A percentile compares a stretch with the other conserved stretches of the same genome.
These are phyloP conservation scores for Nipponacmea schrenckii DNA, from an alignment of 2,888 invertebrate species.

Conservation along the genomic window DNA sequence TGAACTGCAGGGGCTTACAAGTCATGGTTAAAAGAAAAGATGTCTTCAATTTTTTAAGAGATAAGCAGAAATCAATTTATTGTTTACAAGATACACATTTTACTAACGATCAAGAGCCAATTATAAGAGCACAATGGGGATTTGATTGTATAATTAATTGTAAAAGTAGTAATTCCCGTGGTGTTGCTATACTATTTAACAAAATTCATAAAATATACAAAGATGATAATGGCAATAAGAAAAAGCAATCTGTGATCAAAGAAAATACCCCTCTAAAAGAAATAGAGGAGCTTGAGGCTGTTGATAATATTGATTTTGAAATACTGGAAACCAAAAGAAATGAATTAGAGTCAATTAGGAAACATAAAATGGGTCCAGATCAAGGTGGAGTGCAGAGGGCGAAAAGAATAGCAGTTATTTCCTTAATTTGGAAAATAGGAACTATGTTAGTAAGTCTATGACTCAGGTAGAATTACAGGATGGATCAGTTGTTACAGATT, in stretches of 20 bases:
- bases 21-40: too few relatives aligned
- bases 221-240: background rate
- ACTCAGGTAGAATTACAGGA: background rate
- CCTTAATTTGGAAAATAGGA: background rate
- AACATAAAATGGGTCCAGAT: background rate
- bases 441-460: background rate
- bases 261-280: background rate
- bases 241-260: constrained; percentile 12
- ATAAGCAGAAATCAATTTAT: too few relatives aligned
- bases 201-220: too few relatives aligned
- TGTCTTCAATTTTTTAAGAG: too few relatives aligned
- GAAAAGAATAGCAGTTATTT: background rate
- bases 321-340: background rate
- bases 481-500: background rate
- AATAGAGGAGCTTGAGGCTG: constrained; percentile 8
- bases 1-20: too few relatives aligned
- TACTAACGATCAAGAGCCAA: too few relatives aligned
- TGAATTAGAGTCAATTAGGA: background rate
- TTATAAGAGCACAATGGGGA: too few relatives aligned
- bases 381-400: background rate
- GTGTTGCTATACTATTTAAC: too few relatives aligned
- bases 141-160: too few relatives aligned
- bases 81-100: too few relatives aligned
- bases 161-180: too few relatives aligned
- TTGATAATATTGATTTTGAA: background rate